Percentiles rank a stretch among this genome's conserved stretches.
These are phyloP conservation scores for Gambelia wislizenii DNA, from an alignment of 2,797 vertebrate species.

Conservation along the genomic window DNA sequence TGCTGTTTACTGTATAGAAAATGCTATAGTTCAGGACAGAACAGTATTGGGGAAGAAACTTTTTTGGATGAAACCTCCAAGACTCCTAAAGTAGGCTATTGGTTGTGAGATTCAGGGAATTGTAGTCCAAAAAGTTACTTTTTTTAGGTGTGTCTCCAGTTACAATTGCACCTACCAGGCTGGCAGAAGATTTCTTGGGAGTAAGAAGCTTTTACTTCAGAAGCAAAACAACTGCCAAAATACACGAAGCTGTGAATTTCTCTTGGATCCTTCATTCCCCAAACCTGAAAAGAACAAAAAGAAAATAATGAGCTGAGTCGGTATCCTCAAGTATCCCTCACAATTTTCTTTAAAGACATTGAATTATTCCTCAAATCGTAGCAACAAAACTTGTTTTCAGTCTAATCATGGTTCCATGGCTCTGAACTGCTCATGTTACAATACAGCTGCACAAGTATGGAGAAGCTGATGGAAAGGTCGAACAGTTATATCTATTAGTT, in stretches of 20 bases:
- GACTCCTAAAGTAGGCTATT: too few species aligned
- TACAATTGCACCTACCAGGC: not conserved
- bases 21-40: too few species aligned
- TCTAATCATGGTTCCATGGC: not conserved
- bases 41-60: too few species aligned
- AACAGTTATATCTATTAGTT: not conserved
- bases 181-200: not conserved
- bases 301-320: not conserved
- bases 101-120: too few species aligned
- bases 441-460: conserved; percentile 7
- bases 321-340: not conserved
- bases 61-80: too few species aligned
- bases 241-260: not conserved
- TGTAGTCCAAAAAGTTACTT: too few species aligned
- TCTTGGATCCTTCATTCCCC: too few species aligned
- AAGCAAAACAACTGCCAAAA: not conserved
- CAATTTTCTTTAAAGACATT: too few species aligned
- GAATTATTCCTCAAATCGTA: not conserved
- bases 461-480: not conserved
- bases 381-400: not conserved
- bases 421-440: conserved; percentile 13
- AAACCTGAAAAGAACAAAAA: not conserved
- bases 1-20: too few species aligned
- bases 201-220: not conserved
- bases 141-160: not conserved